Percentiles rank a stretch among this genome's conserved stretches.
phyloP scores from a whole-genome alignment of 2,888 invertebrate species.

The Lissonota sp. region DNA sequence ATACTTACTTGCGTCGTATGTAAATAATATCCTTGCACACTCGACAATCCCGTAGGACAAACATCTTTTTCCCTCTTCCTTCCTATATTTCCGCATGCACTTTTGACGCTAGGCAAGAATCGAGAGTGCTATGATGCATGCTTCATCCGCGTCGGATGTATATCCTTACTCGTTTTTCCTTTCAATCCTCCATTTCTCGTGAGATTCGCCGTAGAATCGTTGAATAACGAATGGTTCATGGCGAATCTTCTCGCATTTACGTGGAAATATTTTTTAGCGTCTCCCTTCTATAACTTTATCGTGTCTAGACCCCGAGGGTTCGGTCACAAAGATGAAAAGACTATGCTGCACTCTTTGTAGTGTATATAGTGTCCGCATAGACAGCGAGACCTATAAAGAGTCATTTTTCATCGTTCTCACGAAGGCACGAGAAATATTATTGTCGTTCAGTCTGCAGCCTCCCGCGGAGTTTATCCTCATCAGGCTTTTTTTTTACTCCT shows the following conservation, averaged over 20 bases:
- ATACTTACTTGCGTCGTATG: constrained; percentile 52
- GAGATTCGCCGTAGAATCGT: constrained; percentile 35
- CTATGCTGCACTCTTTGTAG: not conserved
- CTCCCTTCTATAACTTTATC: not conserved
- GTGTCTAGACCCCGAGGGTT: not conserved
- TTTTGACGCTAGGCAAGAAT: constrained; percentile 25
- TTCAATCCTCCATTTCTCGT: constrained; percentile 13
- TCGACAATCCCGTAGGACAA: constrained; percentile 37
- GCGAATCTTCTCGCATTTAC: no score
- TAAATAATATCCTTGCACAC: constrained; percentile 64
- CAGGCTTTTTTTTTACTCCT: not conserved
- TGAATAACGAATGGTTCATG: constrained; percentile 30
- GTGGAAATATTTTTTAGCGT: constrained; percentile 2
- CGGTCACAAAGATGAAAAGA: constrained; percentile 6
- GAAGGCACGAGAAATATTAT: constrained; percentile 2
- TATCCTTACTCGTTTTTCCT: constrained; percentile 51
- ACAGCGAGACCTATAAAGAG: not conserved
- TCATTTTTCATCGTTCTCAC: not conserved
- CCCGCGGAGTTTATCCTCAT: constrained; percentile 29
- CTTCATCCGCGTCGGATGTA: constrained; percentile 44
- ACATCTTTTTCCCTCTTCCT: not conserved
- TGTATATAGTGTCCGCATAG: not conserved
- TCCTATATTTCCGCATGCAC: constrained; percentile 11
- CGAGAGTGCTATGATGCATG: constrained; percentile 24
- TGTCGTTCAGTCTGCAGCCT: constrained; percentile 10